Conservation (phyloP, 2,888 invertebrate species). For the Agrochola lychnidis region DNA sequence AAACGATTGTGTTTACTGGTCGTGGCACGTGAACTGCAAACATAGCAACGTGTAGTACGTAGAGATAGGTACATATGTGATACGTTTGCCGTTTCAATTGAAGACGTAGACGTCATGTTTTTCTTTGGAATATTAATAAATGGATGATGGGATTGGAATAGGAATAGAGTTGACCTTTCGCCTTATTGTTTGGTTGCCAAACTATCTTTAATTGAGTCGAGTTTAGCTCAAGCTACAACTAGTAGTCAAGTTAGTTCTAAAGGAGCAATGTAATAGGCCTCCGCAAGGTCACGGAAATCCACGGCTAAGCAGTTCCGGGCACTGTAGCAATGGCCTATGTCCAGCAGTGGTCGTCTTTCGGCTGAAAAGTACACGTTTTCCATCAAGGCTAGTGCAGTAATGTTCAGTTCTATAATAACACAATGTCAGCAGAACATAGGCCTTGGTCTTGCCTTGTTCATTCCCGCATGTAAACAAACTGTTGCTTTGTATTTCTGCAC, state of each 20-base stretch:
- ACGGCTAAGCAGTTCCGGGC: background rate
- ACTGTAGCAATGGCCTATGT: background rate
- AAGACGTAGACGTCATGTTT: conserved; percentile 44
- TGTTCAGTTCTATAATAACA: conserved; percentile 20
- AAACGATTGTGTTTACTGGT: conserved; percentile 52
- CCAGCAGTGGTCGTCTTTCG: background rate
- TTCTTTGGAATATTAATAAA: conserved; percentile 33
- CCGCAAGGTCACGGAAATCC: background rate
- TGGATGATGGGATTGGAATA: conserved; percentile 10
- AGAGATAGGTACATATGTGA: conserved; percentile 5
- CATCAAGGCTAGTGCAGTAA: conserved; percentile 4
- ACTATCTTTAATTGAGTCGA: background rate
- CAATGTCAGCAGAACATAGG: conserved; percentile 28
- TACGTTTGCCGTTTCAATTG: conserved; percentile 51
- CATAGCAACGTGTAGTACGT: conserved; percentile 34
- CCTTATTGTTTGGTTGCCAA: background rate
- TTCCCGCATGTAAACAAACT: conserved; percentile 48
- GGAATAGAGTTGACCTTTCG: conserved; percentile 1
- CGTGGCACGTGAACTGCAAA: conserved; percentile 55
- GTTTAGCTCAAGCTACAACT: background rate
- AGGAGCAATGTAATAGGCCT: background rate
- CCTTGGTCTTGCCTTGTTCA: conserved; percentile 48
- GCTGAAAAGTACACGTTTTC: background rate
- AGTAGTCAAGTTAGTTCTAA: background rate
- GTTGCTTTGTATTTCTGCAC: conserved; percentile 48